Conservation (phyloP, 2,888 invertebrate species). For the Ganaspis brasiliensis region DNA sequence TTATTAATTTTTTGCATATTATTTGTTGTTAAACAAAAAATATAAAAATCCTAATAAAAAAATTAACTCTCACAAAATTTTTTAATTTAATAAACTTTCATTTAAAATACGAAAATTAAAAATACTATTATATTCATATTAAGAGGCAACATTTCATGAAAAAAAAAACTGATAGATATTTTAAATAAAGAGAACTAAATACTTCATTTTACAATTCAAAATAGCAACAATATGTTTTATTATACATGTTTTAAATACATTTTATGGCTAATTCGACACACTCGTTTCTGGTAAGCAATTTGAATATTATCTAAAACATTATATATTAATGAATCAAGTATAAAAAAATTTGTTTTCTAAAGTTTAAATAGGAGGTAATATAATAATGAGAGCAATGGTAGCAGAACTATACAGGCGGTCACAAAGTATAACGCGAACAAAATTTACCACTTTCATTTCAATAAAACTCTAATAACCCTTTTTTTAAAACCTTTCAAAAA, state of each 20-base stretch:
- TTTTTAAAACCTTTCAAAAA: neutral
- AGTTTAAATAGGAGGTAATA: neutral
- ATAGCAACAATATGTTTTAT: conserved; percentile 8
- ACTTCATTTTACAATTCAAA: neutral
- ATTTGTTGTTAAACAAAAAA: no score
- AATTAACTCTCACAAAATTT: no score
- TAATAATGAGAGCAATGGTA: neutral
- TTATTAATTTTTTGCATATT: no score
- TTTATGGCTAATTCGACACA: neutral
- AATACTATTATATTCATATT: no score
- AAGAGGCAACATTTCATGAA: no score
- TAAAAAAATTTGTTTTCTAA: conserved; percentile 1
- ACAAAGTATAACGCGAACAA: neutral
- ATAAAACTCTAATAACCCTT: neutral
- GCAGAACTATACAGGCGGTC: neutral
- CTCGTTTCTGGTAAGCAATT: neutral
- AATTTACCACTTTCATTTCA: neutral
- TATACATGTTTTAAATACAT: neutral
- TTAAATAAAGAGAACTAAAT: neutral
- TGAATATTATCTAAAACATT: neutral
- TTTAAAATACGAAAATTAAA: no score
- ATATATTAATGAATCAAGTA: neutral
- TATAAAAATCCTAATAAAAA: no score
- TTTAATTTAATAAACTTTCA: no score
- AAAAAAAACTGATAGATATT: no score